These are phyloP conservation scores for Pipra filicauda DNA, from an alignment of 2,113 vertebrate genomes.

Conservation along the genomic window DNA sequence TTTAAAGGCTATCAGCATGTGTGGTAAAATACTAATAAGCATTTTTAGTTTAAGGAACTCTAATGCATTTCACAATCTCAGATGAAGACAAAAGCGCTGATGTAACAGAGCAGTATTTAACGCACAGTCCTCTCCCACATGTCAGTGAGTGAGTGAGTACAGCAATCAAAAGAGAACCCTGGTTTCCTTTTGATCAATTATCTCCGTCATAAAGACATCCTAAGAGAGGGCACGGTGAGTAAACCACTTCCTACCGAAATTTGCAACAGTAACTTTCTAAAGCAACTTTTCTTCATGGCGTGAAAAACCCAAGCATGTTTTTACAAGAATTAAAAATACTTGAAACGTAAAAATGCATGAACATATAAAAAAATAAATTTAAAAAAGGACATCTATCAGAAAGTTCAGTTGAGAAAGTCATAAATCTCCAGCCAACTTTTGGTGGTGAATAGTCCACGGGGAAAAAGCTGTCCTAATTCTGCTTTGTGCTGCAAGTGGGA, in stretches of 20 bases:
- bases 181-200: conserved; percentile 76
- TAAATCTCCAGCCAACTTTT: neutral
- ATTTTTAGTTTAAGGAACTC: neutral
- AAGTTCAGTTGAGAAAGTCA: neutral
- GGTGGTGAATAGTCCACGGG: fast-evolving
- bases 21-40: neutral
- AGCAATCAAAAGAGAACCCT: conserved; percentile 75
- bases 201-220: conserved; percentile 34
- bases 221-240: neutral
- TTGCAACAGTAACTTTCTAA: conserved; percentile 23
- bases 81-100: conserved; percentile 10
- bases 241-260: conserved; percentile 45
- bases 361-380: neutral
- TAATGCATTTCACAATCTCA: neutral
- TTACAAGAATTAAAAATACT: neutral
- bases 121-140: neutral
- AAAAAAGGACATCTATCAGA: neutral
- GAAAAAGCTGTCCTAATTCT: neutral
- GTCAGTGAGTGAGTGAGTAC: conserved; percentile 27
- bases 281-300: neutral
- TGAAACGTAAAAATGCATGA: neutral
- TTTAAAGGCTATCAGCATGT: neutral
- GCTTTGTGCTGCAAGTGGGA: neutral
- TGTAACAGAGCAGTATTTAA: neutral
- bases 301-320: neutral